Evolutionary conservation across 2,797 vertebrate species (phyloP).

Genomic region (Mallotus villosus): DNA sequence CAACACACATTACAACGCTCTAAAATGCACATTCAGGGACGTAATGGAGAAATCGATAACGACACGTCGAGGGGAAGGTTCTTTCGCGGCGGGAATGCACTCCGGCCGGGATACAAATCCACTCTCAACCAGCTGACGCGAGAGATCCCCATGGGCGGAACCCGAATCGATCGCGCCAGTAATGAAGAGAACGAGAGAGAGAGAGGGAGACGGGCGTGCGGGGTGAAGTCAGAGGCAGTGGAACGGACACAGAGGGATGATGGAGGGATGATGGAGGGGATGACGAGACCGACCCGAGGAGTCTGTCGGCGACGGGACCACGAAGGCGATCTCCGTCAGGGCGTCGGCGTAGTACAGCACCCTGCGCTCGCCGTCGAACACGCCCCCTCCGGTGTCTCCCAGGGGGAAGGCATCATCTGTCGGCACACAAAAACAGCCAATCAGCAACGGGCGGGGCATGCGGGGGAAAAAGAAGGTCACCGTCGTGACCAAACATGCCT

Average conservation of each 20-base stretch:
- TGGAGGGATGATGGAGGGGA: neutral
- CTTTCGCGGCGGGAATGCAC: neutral
- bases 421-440: conserved; percentile 16
- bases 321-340: conserved; percentile 88
- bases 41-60: neutral
- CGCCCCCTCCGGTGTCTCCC: conserved; percentile 82
- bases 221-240: neutral
- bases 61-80: neutral
- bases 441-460: neutral
- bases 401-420: conserved; percentile 79
- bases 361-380: conserved; percentile 87
- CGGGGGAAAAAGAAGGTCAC: too few species aligned
- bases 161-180: neutral
- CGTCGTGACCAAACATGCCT: too few species aligned
- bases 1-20: neutral
- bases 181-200: neutral
- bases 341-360: conserved; percentile 86
- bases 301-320: conserved; percentile 83
- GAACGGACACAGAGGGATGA: neutral
- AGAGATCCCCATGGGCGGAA: neutral
- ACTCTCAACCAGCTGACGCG: neutral
- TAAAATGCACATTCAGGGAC: neutral
- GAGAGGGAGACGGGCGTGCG: neutral
- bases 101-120: neutral
- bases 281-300: conserved; percentile 75